Percentiles rank a stretch among this genome's conserved stretches.
Evolutionary conservation across 2,113 vertebrate genomes (phyloP).

Genomic region (Oreochromis aureus): DNA sequence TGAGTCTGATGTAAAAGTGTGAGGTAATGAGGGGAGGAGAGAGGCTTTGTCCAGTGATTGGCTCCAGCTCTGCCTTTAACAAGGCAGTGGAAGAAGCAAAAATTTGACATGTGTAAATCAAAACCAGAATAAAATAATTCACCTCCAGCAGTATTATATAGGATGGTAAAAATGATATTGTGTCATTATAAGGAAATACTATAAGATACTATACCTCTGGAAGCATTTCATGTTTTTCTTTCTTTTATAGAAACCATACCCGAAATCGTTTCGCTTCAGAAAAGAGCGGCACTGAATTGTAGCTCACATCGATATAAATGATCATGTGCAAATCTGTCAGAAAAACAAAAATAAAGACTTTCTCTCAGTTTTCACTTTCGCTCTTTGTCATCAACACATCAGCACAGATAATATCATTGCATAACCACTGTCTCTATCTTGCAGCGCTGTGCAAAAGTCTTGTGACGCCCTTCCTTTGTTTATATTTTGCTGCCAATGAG

Average conservation of each 20-base stretch:
- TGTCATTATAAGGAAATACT: neutral
- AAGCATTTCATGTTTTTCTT: neutral
- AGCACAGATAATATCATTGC: neutral
- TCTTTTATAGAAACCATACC: neutral
- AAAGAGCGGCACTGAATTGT: neutral
- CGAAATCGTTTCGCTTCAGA: fast-evolving
- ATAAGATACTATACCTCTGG: neutral
- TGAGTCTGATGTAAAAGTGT: neutral
- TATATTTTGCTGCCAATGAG: neutral
- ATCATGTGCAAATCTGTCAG: neutral
- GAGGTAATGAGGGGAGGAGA: neutral
- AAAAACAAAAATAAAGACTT: neutral
- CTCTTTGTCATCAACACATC: neutral
- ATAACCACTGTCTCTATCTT: neutral
- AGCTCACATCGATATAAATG: neutral
- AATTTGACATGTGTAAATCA: neutral
- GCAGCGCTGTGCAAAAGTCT: neutral
- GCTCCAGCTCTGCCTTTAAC: neutral
- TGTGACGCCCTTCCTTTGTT: fast-evolving
- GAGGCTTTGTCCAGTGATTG: neutral
- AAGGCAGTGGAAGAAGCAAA: neutral
- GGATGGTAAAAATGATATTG: neutral
- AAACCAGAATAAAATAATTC: neutral
- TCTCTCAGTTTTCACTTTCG: neutral
- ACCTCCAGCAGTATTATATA: neutral